phyloP scores from a whole-genome alignment of 2,888 invertebrate genomes.

The Acrobeloides nanus region DNA sequence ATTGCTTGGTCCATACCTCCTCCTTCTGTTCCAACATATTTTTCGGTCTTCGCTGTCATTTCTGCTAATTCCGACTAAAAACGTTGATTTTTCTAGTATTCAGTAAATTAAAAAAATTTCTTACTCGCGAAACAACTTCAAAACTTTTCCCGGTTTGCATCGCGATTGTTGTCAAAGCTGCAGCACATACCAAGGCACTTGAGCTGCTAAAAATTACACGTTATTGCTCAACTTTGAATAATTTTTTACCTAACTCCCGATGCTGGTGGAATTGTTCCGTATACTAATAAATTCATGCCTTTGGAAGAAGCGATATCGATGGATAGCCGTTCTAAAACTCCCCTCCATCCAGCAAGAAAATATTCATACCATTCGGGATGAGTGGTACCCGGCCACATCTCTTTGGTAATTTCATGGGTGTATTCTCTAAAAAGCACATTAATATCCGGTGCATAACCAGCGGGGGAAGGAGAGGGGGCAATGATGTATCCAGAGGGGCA shows the following conservation, averaged over 20 bases:
- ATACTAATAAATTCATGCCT: conserved; percentile 39
- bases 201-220: conserved; percentile 96
- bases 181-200: conserved; percentile 88
- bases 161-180: conserved; percentile 71
- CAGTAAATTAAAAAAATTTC: conserved; percentile 1
- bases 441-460: no score
- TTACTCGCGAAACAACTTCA: conserved; percentile 12
- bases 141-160: conserved; percentile 56
- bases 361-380: conserved; percentile 74
- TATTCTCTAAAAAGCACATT: conserved; percentile 9
- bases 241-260: no score
- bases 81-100: background rate
- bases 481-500: no score
- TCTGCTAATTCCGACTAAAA: conserved; percentile 62
- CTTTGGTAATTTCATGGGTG: background rate
- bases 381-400: conserved; percentile 13
- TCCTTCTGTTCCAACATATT: conserved; percentile 90
- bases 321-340: conserved; percentile 66
- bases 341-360: conserved; percentile 82
- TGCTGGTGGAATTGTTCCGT: conserved; percentile 73
- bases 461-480: no score
- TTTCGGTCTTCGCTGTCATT: conserved; percentile 80
- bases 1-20: conserved; percentile 99
- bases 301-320: no score
- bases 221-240: no score